Percentiles rank a stretch among this genome's conserved stretches.
phyloP scores from a whole-genome alignment of 2,888 invertebrate genomes.

The Saturnia pavonia region DNA sequence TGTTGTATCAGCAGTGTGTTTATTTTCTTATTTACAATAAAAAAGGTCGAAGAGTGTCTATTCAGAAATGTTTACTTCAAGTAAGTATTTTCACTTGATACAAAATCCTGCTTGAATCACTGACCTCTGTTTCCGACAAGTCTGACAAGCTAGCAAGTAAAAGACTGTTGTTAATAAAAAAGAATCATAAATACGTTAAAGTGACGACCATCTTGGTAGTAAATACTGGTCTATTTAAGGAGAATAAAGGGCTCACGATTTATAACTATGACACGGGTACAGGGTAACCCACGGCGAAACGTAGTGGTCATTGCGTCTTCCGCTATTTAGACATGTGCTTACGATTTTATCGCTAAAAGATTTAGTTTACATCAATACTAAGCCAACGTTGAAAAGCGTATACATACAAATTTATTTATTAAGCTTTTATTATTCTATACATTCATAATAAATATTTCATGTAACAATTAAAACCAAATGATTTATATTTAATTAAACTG shows the following conservation, averaged over 20 bases:
- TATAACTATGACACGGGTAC: constrained; percentile 14
- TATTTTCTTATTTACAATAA: background rate
- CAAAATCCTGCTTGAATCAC: background rate
- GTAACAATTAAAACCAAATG: too few species aligned
- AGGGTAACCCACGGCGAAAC: constrained; percentile 10
- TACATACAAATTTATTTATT: too few species aligned
- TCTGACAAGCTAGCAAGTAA: background rate
- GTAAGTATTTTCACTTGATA: too few species aligned
- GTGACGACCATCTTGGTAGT: constrained; percentile 11
- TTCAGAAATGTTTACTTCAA: background rate
- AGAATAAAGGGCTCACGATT: constrained; percentile 23
- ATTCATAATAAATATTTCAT: too few species aligned
- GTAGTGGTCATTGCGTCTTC: constrained; percentile 20
- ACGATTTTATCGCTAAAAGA: constrained; percentile 4
- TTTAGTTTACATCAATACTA: too few species aligned
- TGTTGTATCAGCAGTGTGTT: too few species aligned
- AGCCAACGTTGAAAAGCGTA: too few species aligned
- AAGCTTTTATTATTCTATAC: too few species aligned
- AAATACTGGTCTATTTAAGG: constrained; percentile 22
- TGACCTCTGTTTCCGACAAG: background rate
- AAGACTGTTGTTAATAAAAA: constrained; percentile 7
- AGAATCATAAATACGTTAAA: constrained; percentile 11
- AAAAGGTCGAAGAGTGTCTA: background rate
- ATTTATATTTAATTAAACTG: too few species aligned
- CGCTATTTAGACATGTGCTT: constrained; percentile 13